Percentiles rank a stretch among this genome's conserved stretches.
These are phyloP conservation scores for Mustela lutreola DNA, from an alignment of 2,113 vertebrate genomes.

Conservation along the genomic window DNA sequence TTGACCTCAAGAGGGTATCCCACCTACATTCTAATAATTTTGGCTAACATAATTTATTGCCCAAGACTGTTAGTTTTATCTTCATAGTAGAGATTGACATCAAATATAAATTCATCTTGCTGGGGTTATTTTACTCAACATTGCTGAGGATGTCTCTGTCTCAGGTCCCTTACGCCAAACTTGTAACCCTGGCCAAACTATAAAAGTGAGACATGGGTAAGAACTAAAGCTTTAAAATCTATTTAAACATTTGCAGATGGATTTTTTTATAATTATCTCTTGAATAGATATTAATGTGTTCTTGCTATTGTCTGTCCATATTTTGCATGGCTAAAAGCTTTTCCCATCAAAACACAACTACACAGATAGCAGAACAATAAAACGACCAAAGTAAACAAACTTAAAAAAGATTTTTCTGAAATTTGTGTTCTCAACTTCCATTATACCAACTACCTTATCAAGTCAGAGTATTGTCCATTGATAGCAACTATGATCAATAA, in stretches of 20 bases:
- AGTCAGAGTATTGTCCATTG: neutral
- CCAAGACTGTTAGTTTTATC: neutral
- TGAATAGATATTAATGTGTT: neutral
- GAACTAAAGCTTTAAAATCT: neutral
- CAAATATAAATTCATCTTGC: neutral
- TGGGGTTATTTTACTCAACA: neutral
- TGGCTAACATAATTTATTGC: neutral
- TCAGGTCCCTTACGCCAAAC: neutral
- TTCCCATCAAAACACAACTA: neutral
- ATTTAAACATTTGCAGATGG: neutral
- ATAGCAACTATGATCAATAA: neutral
- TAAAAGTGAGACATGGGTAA: neutral
- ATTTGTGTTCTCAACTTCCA: neutral
- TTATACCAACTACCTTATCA: neutral
- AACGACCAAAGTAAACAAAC: neutral
- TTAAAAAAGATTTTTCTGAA: neutral
- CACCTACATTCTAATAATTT: neutral
- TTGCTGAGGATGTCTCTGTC: neutral
- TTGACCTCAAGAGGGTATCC: neutral
- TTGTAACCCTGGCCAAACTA: neutral
- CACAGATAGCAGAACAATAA: neutral
- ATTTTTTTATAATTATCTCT: neutral
- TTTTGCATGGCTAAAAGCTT: neutral
- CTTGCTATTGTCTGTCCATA: neutral
- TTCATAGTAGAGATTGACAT: neutral